A percentile compares a stretch with the other conserved stretches of the same genome.
Conservation (phyloP, 2,113 vertebrate genomes). For the Mionectes macconnelli region DNA sequence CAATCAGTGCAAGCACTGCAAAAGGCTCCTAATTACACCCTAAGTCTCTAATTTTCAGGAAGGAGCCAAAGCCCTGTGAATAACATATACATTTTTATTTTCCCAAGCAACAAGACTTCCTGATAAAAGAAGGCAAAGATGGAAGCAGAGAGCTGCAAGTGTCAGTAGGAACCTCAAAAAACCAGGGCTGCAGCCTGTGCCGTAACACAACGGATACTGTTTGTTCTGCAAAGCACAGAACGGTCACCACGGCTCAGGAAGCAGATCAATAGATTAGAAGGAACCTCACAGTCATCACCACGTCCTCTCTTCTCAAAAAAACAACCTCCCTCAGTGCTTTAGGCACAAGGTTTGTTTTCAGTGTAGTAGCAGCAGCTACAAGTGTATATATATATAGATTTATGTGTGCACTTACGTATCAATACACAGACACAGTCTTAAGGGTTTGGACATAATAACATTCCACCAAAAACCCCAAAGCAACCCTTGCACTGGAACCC, state of each 20-base stretch:
- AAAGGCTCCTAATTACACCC: background rate
- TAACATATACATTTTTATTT: background rate
- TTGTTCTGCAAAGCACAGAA: background rate
- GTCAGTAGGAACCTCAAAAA: background rate
- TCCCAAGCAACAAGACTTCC: background rate
- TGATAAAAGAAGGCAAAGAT: background rate
- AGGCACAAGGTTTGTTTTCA: background rate
- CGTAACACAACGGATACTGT: background rate
- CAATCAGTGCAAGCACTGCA: background rate
- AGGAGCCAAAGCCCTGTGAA: background rate
- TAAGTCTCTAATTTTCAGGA: background rate
- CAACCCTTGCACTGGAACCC: background rate
- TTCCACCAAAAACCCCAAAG: background rate
- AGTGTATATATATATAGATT: accelerated
- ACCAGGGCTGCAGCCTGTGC: background rate
- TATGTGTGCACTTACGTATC: background rate
- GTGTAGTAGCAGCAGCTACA: background rate
- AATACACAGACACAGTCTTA: background rate
- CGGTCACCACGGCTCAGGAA: background rate
- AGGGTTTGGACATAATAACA: background rate
- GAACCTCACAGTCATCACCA: background rate
- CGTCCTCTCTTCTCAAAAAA: background rate
- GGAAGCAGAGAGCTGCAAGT: background rate
- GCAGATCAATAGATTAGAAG: background rate
- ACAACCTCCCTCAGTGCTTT: background rate